phyloP scores from a whole-genome alignment of 2,113 vertebrate species.

The Odocoileus virginianus region DNA sequence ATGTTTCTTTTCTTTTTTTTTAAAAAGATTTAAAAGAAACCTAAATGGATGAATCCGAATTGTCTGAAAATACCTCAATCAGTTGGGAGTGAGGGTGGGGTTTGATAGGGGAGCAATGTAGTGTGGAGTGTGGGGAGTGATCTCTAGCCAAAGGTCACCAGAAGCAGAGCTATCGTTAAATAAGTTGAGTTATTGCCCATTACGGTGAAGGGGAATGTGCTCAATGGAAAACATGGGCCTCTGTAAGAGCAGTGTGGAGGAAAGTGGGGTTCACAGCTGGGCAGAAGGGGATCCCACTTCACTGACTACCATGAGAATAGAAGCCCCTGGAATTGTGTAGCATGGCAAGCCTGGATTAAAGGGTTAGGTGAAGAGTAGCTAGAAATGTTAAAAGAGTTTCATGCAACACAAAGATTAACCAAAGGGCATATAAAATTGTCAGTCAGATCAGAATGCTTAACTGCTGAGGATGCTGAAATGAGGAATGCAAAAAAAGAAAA shows the following conservation, averaged over 20 bases:
- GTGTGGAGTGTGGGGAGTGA: not conserved
- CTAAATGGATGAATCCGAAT: not conserved
- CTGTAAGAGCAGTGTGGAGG: not conserved
- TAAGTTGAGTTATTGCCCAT: not conserved
- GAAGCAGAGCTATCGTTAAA: not conserved
- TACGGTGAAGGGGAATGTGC: not conserved
- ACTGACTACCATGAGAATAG: not conserved
- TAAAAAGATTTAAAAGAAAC: not conserved
- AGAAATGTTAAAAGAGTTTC: not conserved
- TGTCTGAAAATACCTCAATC: not conserved
- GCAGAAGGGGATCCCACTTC: not conserved
- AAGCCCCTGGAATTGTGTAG: not conserved
- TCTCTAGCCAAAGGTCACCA: not conserved
- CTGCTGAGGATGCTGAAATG: not conserved
- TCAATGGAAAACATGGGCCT: fast-evolving
- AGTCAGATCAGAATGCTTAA: not conserved
- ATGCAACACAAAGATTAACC: not conserved
- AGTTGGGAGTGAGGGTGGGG: fast-evolving
- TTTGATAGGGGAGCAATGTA: not conserved
- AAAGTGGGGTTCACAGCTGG: fast-evolving
- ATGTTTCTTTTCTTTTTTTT: not conserved
- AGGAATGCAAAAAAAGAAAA: not conserved
- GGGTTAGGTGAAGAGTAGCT: not conserved
- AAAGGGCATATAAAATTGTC: not conserved
- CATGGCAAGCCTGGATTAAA: not conserved